These are phyloP conservation scores for Aplidium turbinatum DNA, from an alignment of 23 tunicate genomes.

Conservation along the genomic window DNA sequence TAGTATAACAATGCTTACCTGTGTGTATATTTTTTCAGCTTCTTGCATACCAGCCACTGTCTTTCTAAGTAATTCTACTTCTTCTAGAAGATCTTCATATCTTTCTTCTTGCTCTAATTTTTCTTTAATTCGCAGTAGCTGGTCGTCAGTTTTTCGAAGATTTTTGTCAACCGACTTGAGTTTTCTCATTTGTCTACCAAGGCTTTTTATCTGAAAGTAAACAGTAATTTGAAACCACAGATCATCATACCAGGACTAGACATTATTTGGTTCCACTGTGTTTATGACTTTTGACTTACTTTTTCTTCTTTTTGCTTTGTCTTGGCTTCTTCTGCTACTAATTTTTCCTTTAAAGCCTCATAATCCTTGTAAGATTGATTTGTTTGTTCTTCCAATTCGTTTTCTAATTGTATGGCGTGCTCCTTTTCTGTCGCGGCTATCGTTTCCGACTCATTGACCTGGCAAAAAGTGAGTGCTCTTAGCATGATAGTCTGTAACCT, in stretches of 20 bases:
- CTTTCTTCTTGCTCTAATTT: constrained; percentile 70
- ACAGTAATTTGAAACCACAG: background rate
- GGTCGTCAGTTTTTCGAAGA: constrained; percentile 86
- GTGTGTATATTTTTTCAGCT: constrained; percentile 73
- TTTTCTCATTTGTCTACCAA: constrained; percentile 51
- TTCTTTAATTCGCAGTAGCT: constrained; percentile 72
- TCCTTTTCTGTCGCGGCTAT: constrained; percentile 38
- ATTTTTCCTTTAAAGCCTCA: constrained; percentile 31
- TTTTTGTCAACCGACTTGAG: constrained; percentile 63
- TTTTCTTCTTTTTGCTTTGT: constrained; percentile 39
- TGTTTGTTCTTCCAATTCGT: constrained; percentile 60
- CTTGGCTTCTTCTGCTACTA: constrained; percentile 37
- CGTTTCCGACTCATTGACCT: constrained; percentile 45
- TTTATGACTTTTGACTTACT: constrained; percentile 36
- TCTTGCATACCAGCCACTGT: constrained; percentile 78
- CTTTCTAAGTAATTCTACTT: constrained; percentile 78
- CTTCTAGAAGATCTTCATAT: constrained; percentile 65
- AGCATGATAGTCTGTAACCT: too few relatives aligned
- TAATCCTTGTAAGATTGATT: constrained; percentile 33
- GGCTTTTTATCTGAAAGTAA: constrained; percentile 33
- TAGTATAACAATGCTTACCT: constrained; percentile 49
- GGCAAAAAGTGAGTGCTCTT: background rate
- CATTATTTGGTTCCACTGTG: background rate
- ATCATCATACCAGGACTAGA: too few relatives aligned
- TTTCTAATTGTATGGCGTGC: constrained; percentile 60